These are phyloP conservation scores for Thalassarche chlororhynchos DNA, from an alignment of 2,113 vertebrate genomes.

Conservation along the genomic window DNA sequence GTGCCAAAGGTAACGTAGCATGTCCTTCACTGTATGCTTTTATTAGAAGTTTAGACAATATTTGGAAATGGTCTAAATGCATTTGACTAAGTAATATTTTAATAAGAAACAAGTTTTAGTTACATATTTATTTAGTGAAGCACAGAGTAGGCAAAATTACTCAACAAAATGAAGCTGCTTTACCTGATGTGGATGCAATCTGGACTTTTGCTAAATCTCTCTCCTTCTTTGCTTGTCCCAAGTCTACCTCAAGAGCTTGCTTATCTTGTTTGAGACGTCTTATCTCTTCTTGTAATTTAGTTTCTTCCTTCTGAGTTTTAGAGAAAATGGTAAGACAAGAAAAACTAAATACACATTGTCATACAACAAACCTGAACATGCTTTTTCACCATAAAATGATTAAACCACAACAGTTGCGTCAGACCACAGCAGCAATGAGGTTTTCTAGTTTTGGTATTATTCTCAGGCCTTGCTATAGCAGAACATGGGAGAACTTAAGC, in stretches of 20 bases:
- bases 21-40: neutral
- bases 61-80: neutral
- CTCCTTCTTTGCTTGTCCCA: conserved; percentile 84
- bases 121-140: neutral
- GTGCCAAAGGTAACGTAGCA: neutral
- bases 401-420: neutral
- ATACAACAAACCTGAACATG: neutral
- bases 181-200: conserved; percentile 79
- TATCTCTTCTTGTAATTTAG: conserved; percentile 79
- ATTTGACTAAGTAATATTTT: neutral
- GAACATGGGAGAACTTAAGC: neutral
- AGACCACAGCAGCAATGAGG: neutral
- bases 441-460: neutral
- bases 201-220: conserved; percentile 82
- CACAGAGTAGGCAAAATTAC: neutral
- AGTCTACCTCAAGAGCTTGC: conserved; percentile 85
- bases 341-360: neutral
- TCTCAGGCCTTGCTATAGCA: neutral
- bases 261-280: conserved; percentile 86
- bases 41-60: neutral
- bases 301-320: conserved; percentile 81
- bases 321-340: neutral
- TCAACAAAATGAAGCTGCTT: neutral
- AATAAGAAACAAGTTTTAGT: neutral
- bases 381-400: neutral